These are phyloP conservation scores for Geotrypetes seraphini DNA, from an alignment of 2,797 vertebrate genomes.

Conservation along the genomic window DNA sequence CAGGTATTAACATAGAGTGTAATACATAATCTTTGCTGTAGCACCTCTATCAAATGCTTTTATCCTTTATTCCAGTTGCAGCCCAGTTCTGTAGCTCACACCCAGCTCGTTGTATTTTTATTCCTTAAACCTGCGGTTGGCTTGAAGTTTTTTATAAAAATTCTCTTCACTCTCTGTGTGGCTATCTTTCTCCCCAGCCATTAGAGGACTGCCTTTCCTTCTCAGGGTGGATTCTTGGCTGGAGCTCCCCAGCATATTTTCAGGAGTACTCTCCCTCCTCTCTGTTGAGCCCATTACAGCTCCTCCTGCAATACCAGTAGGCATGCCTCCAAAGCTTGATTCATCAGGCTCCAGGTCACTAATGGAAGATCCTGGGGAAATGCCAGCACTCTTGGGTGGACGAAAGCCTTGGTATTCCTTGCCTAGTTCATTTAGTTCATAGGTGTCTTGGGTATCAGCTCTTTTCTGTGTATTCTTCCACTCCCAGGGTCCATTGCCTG, in stretches of 20 bases:
- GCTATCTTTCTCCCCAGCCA: constrained; percentile 41
- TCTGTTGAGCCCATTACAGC: constrained; percentile 3
- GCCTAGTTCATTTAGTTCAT: constrained; percentile 63
- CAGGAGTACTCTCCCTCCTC: constrained; percentile 15
- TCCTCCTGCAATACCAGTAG: constrained; percentile 40
- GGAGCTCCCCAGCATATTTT: constrained; percentile 42
- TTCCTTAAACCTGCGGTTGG: constrained; percentile 63
- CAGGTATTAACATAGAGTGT: too few relatives aligned
- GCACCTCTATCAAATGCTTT: too few relatives aligned
- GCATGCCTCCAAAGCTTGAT: constrained; percentile 29
- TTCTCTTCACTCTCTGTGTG: constrained; percentile 61
- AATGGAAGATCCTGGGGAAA: constrained; percentile 54
- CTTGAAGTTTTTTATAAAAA: constrained; percentile 84
- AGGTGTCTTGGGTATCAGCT: constrained; percentile 43
- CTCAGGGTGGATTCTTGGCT: constrained; percentile 74
- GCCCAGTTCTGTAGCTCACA: too few relatives aligned
- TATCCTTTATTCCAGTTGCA: too few relatives aligned
- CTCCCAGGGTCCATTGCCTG: constrained; percentile 72
- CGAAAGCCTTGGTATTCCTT: constrained; percentile 58
- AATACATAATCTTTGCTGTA: too few relatives aligned
- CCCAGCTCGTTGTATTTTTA: too few relatives aligned
- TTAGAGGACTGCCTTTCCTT: constrained; percentile 51
- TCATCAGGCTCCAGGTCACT: constrained; percentile 62
- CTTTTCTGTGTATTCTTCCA: constrained; percentile 60
- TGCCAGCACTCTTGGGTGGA: constrained; percentile 38